Evolutionary conservation across 2,797 vertebrate species (phyloP).

Genomic region (Xiphophorus birchmanni): DNA sequence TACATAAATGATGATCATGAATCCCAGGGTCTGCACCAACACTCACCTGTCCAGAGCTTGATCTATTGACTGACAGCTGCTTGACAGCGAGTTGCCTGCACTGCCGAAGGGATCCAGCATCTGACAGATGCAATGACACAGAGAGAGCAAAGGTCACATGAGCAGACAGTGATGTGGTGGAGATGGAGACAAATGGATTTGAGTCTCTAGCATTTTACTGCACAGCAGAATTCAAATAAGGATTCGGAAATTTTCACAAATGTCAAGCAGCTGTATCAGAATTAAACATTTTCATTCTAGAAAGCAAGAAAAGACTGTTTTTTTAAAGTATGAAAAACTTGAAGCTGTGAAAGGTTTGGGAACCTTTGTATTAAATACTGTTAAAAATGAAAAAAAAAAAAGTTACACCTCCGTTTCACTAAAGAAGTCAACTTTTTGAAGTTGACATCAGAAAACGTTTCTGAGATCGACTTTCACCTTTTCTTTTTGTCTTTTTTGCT

Average conservation of each 20-base stretch:
- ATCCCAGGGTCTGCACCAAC: conserved; percentile 5
- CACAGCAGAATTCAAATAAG: background rate
- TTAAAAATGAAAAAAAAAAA: background rate
- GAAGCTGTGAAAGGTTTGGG: background rate
- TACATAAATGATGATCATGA: conserved; percentile 15
- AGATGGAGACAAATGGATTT: background rate
- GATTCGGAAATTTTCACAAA: background rate
- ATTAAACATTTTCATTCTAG: background rate
- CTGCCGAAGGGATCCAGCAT: conserved; percentile 90
- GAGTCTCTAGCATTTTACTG: background rate
- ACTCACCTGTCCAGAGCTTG: conserved; percentile 91
- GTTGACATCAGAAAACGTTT: background rate
- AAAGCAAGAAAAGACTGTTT: background rate
- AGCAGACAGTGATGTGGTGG: conserved; percentile 19
- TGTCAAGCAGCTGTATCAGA: background rate
- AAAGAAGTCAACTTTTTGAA: background rate
- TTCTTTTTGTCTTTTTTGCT: background rate
- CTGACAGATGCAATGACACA: conserved; percentile 73
- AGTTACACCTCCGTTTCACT: background rate
- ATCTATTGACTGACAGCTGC: conserved; percentile 92
- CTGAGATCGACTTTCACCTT: background rate
- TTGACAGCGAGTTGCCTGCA: conserved; percentile 86
- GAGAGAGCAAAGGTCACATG: conserved; percentile 35
- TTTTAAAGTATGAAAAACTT: background rate
- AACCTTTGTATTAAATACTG: background rate